These are phyloP conservation scores for Sitobion miscanthi DNA, from an alignment of 1,140 invertebrate species.

Conservation along the genomic window DNA sequence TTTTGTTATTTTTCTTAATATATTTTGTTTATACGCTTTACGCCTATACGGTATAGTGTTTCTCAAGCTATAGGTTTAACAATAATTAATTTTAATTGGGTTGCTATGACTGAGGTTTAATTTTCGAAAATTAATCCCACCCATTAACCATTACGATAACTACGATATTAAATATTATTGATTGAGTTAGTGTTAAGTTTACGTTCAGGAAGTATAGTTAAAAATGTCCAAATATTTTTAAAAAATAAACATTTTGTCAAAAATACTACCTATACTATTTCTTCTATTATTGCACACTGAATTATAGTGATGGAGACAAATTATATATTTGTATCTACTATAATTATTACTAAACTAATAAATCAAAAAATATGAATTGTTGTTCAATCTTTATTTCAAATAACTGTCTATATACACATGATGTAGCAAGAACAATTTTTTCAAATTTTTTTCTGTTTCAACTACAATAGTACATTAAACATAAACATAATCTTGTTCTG, in stretches of 20 bases:
- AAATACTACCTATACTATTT: neutral
- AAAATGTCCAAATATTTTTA: neutral
- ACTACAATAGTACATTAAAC: neutral
- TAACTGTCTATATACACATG: neutral
- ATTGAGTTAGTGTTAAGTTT: neutral
- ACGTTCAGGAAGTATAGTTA: neutral
- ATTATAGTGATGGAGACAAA: neutral
- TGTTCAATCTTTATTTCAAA: neutral
- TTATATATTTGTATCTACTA: neutral
- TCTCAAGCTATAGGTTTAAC: neutral
- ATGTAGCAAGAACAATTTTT: neutral
- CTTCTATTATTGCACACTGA: neutral
- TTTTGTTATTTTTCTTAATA: neutral
- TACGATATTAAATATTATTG: neutral
- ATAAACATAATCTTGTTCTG: neutral
- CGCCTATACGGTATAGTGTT: neutral
- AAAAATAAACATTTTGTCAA: neutral
- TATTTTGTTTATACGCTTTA: no score
- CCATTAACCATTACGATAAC: neutral
- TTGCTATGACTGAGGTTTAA: neutral
- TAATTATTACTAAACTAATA: neutral
- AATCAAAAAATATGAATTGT: neutral
- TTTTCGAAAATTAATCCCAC: neutral
- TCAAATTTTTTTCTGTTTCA: neutral
- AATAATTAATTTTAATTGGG: neutral